A percentile compares a stretch with the other conserved stretches of the same genome.
phyloP scores from a whole-genome alignment of 2,888 invertebrate species.

The Matsumyia berberina region DNA sequence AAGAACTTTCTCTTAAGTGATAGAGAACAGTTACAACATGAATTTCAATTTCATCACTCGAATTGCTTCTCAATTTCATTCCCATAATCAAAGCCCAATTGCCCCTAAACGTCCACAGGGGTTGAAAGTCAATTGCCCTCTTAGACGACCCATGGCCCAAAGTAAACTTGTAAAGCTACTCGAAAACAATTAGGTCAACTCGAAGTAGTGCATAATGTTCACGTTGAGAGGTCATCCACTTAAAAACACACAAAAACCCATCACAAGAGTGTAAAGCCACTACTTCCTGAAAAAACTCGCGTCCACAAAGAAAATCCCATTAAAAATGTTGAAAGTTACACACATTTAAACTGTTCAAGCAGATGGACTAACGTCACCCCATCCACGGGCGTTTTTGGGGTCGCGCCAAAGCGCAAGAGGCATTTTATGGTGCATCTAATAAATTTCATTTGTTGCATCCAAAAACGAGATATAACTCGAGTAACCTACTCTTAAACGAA shows the following conservation, averaged over 20 bases:
- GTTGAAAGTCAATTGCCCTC: constrained; percentile 43
- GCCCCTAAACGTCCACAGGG: constrained; percentile 40
- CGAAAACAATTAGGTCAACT: constrained; percentile 42
- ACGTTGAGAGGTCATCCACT: constrained; percentile 48
- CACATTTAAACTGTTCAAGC: constrained; percentile 33
- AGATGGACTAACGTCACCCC: constrained; percentile 40
- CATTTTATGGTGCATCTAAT: constrained; percentile 48
- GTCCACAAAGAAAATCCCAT: constrained; percentile 46
- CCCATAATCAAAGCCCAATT: constrained; percentile 41
- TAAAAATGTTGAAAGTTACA: constrained; percentile 53
- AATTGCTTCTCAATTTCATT: not conserved
- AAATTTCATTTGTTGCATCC: constrained; percentile 48
- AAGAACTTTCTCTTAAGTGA: too few relatives aligned
- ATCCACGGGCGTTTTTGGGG: constrained; percentile 8
- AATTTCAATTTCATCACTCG: not conserved
- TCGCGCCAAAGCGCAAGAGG: constrained; percentile 10
- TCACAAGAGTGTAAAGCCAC: constrained; percentile 21
- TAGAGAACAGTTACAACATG: too few relatives aligned
- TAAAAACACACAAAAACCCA: constrained; percentile 41
- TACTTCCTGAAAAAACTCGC: not conserved
- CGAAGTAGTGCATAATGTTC: constrained; percentile 25
- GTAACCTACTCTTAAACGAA: constrained; percentile 58
- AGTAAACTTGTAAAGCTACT: constrained; percentile 34
- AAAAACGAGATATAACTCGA: constrained; percentile 18
- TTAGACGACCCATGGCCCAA: constrained; percentile 14